Evolutionary conservation across 2,797 vertebrate genomes (phyloP).

Genomic region (Esox lucius): DNA sequence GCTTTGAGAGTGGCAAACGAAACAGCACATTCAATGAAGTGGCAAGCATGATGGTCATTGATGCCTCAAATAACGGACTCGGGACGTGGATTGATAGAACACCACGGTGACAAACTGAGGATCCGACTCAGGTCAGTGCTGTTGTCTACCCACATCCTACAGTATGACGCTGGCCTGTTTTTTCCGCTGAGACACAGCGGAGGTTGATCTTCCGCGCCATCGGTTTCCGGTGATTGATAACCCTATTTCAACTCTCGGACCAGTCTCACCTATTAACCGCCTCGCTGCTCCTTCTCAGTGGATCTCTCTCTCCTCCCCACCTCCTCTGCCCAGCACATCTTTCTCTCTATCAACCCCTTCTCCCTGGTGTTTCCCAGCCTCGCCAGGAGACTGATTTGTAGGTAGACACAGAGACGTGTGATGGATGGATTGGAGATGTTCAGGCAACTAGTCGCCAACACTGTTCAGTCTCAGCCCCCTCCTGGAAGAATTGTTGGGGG

Average conservation of each 20-base stretch:
- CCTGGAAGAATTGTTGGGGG: neutral
- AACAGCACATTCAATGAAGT: neutral
- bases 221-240: constrained; percentile 20
- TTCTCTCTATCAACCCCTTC: neutral
- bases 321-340: neutral
- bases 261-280: neutral
- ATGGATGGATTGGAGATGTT: constrained; percentile 6
- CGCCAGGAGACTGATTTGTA: constrained; percentile 1
- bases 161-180: neutral
- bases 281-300: neutral
- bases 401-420: neutral
- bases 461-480: neutral
- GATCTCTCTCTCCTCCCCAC: neutral
- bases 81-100: neutral
- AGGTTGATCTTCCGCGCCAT: constrained; percentile 6
- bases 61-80: neutral
- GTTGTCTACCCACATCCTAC: neutral
- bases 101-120: neutral
- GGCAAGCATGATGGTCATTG: neutral
- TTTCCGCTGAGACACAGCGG: neutral
- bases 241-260: constrained; percentile 15
- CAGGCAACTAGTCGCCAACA: neutral
- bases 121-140: neutral
- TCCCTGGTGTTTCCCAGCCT: neutral
- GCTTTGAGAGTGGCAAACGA: neutral